Conservation (phyloP, 2,888 invertebrate genomes). For the Spodoptera picta region DNA sequence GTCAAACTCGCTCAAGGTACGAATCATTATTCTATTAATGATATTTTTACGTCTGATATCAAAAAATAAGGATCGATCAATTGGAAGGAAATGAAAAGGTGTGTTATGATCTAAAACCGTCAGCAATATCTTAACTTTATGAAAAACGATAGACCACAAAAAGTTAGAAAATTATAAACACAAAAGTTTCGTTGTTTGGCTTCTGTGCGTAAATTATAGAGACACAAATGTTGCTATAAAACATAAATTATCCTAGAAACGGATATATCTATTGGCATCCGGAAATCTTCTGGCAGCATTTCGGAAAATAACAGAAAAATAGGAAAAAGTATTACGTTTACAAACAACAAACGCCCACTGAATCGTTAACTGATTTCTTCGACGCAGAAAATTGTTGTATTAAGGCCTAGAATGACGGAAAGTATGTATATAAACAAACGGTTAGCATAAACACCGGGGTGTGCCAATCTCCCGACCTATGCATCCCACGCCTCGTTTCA, state of each 20-base stretch:
- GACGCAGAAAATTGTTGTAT: constrained; percentile 17
- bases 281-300: constrained; percentile 32
- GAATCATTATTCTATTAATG: constrained; percentile 16
- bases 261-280: not conserved
- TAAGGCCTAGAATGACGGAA: constrained; percentile 44
- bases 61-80: too few species aligned
- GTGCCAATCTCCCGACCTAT: constrained; percentile 78
- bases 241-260: not conserved
- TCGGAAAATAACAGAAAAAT: constrained; percentile 10
- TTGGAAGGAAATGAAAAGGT: too few species aligned
- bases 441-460: constrained; percentile 65
- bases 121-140: too few species aligned
- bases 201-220: too few species aligned
- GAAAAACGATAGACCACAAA: too few species aligned
- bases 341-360: constrained; percentile 26
- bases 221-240: not conserved
- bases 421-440: constrained; percentile 30
- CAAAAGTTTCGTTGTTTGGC: too few species aligned
- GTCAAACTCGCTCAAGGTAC: constrained; percentile 88
- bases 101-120: too few species aligned
- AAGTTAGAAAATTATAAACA: too few species aligned
- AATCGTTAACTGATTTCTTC: constrained; percentile 15
- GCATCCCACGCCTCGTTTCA: constrained; percentile 59
- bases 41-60: too few species aligned
- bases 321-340: constrained; percentile 12